A percentile compares a stretch with the other conserved stretches of the same genome.
Conservation (phyloP, 2,797 vertebrate genomes). For the Sibirionetta formosa region DNA sequence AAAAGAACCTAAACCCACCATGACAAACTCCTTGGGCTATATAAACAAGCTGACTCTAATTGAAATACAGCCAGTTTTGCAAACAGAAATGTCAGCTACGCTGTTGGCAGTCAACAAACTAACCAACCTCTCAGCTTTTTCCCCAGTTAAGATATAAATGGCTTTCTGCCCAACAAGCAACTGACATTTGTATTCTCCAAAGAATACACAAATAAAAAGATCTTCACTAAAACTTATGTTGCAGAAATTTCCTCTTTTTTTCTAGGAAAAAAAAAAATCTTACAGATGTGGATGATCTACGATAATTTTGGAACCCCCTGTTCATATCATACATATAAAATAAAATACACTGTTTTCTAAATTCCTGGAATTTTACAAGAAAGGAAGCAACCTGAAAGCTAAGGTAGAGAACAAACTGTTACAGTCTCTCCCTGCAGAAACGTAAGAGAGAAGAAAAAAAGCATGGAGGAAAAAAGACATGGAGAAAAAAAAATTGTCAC, state of each 20-base stretch:
- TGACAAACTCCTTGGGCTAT: neutral
- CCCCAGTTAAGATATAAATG: neutral
- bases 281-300: neutral
- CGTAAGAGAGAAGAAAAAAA: neutral
- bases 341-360: neutral
- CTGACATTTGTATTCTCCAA: neutral
- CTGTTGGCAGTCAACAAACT: neutral
- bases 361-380: neutral
- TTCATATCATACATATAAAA: neutral
- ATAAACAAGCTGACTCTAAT: constrained; percentile 14
- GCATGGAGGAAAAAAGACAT: neutral
- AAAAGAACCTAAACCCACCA: constrained; percentile 31
- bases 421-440: neutral
- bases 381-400: neutral
- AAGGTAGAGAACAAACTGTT: neutral
- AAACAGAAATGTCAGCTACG: constrained; percentile 4
- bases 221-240: neutral
- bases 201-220: neutral
- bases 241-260: neutral
- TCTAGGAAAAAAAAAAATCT: neutral
- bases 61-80: constrained; percentile 44
- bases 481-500: neutral
- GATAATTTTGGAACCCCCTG: neutral
- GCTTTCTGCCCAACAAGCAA: neutral
- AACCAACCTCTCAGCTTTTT: neutral